Evolutionary conservation across 2,113 vertebrate species (phyloP).

Genomic region (Nerophis ophidion): DNA sequence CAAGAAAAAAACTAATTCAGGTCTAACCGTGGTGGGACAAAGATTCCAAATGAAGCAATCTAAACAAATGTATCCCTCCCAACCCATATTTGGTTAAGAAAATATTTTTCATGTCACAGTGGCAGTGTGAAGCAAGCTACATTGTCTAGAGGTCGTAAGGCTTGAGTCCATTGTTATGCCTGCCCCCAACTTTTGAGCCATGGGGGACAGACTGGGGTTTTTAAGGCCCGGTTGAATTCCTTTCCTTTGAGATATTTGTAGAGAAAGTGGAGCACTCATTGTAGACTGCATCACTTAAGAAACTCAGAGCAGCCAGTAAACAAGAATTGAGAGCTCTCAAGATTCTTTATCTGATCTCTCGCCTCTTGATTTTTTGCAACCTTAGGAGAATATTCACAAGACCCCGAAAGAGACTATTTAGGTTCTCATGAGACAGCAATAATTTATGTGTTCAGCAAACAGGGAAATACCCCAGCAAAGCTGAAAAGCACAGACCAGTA

Average conservation of each 20-base stretch:
- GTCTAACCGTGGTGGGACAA: neutral
- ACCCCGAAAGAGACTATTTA: slow-evolving; percentile 8
- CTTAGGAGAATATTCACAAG: slow-evolving; percentile 37
- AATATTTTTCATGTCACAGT: slow-evolving; percentile 22
- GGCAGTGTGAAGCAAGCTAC: slow-evolving; percentile 44
- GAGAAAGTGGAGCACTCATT: slow-evolving; percentile 59
- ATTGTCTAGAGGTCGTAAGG: slow-evolving; percentile 61
- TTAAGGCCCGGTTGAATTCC: slow-evolving; percentile 60
- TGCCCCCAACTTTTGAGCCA: slow-evolving; percentile 42
- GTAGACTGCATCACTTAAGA: slow-evolving; percentile 54
- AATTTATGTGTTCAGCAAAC: slow-evolving; percentile 7
- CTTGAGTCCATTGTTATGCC: slow-evolving; percentile 52
- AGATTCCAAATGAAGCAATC: slow-evolving; percentile 7
- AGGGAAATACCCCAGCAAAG: neutral
- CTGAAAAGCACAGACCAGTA: slow-evolving; percentile 15
- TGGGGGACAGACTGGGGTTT: slow-evolving; percentile 40
- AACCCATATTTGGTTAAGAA: neutral
- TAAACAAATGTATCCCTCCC: neutral
- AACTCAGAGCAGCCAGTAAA: slow-evolving; percentile 44
- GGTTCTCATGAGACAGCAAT: slow-evolving; percentile 19
- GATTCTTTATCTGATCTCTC: slow-evolving; percentile 58
- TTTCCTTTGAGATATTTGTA: slow-evolving; percentile 66
- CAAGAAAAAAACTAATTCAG: neutral
- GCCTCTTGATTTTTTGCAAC: slow-evolving; percentile 39
- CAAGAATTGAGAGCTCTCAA: slow-evolving; percentile 43